These are phyloP conservation scores for Hippoglossus stenolepis DNA, from an alignment of 2,113 vertebrate species.

Conservation along the genomic window DNA sequence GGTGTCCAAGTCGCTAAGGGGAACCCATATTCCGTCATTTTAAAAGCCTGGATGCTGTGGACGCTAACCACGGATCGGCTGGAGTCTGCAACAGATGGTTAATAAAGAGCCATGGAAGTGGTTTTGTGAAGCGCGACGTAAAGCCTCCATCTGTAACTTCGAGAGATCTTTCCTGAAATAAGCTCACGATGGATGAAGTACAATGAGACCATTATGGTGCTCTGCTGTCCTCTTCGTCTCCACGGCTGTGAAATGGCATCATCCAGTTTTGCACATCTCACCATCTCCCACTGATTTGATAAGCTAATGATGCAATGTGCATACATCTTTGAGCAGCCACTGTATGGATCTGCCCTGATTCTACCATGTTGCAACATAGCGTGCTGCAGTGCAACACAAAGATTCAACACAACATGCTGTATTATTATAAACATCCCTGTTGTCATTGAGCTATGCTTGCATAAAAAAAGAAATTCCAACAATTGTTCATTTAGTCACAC, in stretches of 20 bases:
- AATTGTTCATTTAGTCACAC: neutral
- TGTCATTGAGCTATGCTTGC: neutral
- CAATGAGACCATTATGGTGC: neutral
- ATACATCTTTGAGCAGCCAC: neutral
- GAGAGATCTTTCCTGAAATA: neutral
- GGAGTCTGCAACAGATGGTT: neutral
- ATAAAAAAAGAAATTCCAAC: neutral
- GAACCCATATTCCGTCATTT: constrained; percentile 33
- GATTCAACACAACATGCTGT: neutral
- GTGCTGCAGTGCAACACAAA: neutral
- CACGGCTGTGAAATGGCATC: neutral
- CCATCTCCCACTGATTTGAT: neutral
- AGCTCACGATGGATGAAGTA: neutral
- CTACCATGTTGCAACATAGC: neutral
- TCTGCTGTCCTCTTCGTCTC: neutral
- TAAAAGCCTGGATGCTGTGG: constrained; percentile 15
- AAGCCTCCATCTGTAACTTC: neutral
- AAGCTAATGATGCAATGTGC: constrained; percentile 21
- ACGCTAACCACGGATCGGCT: neutral
- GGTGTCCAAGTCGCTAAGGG: constrained; percentile 20
- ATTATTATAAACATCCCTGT: neutral
- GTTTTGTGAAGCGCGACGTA: neutral
- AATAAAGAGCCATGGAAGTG: neutral
- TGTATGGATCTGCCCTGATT: neutral
- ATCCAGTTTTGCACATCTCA: neutral